phyloP scores from a whole-genome alignment of 2,113 vertebrate species.

The Sebastes schlegelii region DNA sequence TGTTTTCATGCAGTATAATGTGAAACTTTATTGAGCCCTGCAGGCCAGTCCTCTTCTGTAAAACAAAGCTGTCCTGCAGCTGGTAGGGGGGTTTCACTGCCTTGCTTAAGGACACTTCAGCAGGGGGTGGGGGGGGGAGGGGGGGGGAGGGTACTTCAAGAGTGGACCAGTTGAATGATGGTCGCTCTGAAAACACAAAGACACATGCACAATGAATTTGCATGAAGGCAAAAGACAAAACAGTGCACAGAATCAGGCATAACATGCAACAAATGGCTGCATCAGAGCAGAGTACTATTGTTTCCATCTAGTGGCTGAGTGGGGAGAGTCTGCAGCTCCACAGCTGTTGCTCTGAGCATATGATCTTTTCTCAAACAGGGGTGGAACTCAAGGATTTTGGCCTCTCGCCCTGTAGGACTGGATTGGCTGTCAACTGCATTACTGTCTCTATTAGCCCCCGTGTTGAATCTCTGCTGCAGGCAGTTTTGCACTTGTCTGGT shows the following conservation, averaged over 20 bases:
- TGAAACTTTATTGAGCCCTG: constrained; percentile 60
- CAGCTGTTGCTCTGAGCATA: constrained; percentile 73
- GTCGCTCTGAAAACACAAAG: constrained; percentile 4
- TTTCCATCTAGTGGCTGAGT: constrained; percentile 85
- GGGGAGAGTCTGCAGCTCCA: constrained; percentile 65
- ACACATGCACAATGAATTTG: constrained; percentile 6
- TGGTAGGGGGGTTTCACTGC: constrained; percentile 26
- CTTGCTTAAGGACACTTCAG: constrained; percentile 32
- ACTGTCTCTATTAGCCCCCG: constrained; percentile 69
- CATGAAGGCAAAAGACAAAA: constrained; percentile 20
- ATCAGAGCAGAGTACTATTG: constrained; percentile 66
- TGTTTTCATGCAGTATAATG: constrained; percentile 55
- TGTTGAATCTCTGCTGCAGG: constrained; percentile 54
- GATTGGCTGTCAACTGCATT: constrained; percentile 77
- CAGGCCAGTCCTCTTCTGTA: constrained; percentile 30
- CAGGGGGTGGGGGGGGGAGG: neutral
- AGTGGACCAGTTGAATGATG: constrained; percentile 2
- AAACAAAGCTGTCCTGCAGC: constrained; percentile 53
- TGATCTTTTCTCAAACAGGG: constrained; percentile 76
- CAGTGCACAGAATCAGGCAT: constrained; percentile 37
- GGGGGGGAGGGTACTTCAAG: constrained; percentile 3
- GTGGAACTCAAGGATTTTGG: constrained; percentile 79
- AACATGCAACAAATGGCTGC: constrained; percentile 39
- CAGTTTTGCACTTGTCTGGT: constrained; percentile 38
- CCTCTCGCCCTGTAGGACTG: constrained; percentile 68